Base-by-base conservation (phyloP, 2,888 invertebrate species). In the Electrophaes corylata region DNA sequence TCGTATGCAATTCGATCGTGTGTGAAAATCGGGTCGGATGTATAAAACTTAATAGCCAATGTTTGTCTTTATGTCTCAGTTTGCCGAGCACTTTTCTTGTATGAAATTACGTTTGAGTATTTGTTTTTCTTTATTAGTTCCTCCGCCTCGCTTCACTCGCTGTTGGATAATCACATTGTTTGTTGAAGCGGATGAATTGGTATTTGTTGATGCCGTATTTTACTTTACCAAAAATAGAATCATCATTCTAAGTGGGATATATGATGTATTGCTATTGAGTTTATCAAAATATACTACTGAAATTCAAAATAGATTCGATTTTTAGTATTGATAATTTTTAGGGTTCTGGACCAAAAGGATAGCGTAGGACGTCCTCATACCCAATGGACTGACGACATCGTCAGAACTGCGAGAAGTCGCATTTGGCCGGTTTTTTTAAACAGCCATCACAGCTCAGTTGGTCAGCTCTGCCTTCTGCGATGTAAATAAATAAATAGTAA, bases 81-180 rank as follows among this genome's bases (percentile, higher is more conserved):
- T 64, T 59, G 58, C 64, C 52, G 66, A 67, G 69, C 66, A 60
- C 66, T 69, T 73, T 69, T 69, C 67, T 73, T 67, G 58, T 46
- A 57, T 44, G 62, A 62, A 62, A 70, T 73, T 63, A 72, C 74
- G 65, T 70, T 62, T 64, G 47, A 48, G 39, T 65, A 62, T 64
- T 65, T 69, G 63, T 71, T 73, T 67, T 67, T 66, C 62, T 69
- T 58, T 63, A 69, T 66, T 70, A 63, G 66, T 66, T 64, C 49
- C 55, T 60, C 40, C 60, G 57, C 57, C 49, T 46, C 49, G 63
- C 23, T 47, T 64, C 58, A 51, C 53, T 60, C 58, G 62, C 58
- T 65, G 59, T 63, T 64, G 29, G 54, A 61, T 31, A 47, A 60
- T 48, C 47, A 56, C 40, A 29, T 56, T 51, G 53, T 66, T 66